phyloP scores from a whole-genome alignment of 2,888 invertebrate genomes.

The Opisthograptis luteolata region DNA sequence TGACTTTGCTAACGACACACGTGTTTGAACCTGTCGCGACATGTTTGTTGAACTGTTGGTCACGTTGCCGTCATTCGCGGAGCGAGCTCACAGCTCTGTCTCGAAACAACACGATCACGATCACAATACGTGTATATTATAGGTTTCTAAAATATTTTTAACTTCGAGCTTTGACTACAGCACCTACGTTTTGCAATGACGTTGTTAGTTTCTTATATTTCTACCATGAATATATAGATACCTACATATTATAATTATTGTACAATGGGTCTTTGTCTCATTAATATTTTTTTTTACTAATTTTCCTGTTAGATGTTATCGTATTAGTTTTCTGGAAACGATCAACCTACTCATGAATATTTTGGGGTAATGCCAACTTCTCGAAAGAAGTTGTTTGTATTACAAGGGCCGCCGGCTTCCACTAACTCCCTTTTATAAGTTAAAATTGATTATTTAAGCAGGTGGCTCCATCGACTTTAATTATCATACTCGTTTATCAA shows the following conservation, averaged over 20 bases:
- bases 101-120: neutral
- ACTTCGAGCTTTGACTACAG: no score
- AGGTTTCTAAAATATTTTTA: no score
- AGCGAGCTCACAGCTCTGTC: neutral
- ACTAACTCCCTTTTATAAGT: no score
- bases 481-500: constrained; percentile 13
- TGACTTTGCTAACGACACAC: no score
- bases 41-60: constrained; percentile 3
- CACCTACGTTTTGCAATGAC: no score
- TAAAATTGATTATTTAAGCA: neutral
- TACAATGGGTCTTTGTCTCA: no score
- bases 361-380: constrained; percentile 15
- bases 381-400: constrained; percentile 17
- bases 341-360: neutral
- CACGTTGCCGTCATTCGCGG: neutral
- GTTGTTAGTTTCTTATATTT: no score
- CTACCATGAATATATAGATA: no score
- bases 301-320: no score
- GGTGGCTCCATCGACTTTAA: constrained; percentile 5
- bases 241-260: no score
- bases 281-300: no score
- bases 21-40: constrained; percentile 24
- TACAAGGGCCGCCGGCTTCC: neutral
- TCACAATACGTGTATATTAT: no score
- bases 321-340: neutral